Evolutionary conservation across 2,797 vertebrate species (phyloP).

Genomic region (Syndactyla subalaris): DNA sequence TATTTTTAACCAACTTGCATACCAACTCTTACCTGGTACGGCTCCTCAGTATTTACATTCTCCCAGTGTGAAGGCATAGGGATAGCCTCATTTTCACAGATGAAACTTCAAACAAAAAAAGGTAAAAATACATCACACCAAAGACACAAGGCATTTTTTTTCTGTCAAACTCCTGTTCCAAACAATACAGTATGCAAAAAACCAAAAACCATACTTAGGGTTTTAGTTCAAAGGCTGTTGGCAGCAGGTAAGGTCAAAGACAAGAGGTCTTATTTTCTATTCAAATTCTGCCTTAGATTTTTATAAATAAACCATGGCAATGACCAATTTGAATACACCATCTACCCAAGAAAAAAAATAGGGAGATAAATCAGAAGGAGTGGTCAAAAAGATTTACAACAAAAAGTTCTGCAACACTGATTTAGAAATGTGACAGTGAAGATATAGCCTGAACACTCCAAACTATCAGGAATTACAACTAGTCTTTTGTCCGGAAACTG

Average conservation of each 20-base stretch:
- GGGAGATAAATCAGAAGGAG: background rate
- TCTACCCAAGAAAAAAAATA: background rate
- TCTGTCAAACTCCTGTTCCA: background rate
- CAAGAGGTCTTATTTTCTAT: background rate
- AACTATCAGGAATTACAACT: background rate
- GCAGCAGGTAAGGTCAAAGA: background rate
- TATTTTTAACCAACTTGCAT: background rate
- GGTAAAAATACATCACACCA: conserved; percentile 36
- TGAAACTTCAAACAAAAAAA: conserved; percentile 83
- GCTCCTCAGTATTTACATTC: conserved; percentile 90
- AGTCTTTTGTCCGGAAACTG: background rate
- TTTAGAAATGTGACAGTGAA: background rate
- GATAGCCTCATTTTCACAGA: conserved; percentile 95
- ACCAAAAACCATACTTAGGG: background rate
- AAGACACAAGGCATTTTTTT: background rate
- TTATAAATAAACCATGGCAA: background rate
- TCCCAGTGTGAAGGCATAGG: conserved; percentile 96
- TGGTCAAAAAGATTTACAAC: background rate
- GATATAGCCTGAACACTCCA: background rate
- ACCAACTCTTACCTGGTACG: conserved; percentile 86
- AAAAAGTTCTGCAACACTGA: background rate
- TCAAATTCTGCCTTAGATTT: background rate
- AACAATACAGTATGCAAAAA: background rate
- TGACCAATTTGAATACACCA: background rate
- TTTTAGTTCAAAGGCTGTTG: background rate